Evolutionary conservation across 2,888 invertebrate genomes (phyloP), one percentile per base, ranked within the genome.

Genomic region (Chironomus tentans): DNA sequence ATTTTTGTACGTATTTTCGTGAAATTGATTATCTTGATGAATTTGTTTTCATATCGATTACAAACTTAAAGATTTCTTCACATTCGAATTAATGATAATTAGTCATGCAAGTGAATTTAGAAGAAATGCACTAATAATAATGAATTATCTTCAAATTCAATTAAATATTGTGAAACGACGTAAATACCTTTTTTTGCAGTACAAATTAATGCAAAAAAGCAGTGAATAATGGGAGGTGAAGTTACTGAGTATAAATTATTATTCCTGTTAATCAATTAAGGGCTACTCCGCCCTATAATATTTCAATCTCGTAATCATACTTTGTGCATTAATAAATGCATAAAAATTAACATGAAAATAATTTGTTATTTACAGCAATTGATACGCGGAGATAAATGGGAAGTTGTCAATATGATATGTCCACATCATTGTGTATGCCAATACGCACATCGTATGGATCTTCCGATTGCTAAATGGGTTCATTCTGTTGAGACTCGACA

Each of bases 341-440:
- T 56, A 56, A 18, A 24, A 24, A 65, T 65, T 65, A 2, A 5
- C 1, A 65, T 24, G 18, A 10, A 22, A 12, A 65, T 2, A 21
- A 65, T 22, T 65, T 65, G 21, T 24, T 10, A 18, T 69, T 69
- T 61, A 18, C n/a, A 73, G 73, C 13, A 62, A 18, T 73, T 22
- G 12, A 21, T 24, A 24, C 21, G 15, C 13, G 65, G 21, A 15
- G 74, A 74, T 38, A 6, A n/a, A 78, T 77, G 82, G 81, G 69
- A 77, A 69, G 76, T 78, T 50, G 73, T 72, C n/a, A 68, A 69
- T 21, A 79, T 82, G 13, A 81, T 79, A 75, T 88, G 88, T 78
- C 88, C 87, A 18, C 79, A 80, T 65, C 83, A 84, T 62, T 88
- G 88, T 78, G 86, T 85, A n/a, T 88, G 88, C 78, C 85, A 87